Conservation (phyloP, 30 jellyfish, hydroid and myxozoan species). For the Haliclystus octoradiatus region DNA sequence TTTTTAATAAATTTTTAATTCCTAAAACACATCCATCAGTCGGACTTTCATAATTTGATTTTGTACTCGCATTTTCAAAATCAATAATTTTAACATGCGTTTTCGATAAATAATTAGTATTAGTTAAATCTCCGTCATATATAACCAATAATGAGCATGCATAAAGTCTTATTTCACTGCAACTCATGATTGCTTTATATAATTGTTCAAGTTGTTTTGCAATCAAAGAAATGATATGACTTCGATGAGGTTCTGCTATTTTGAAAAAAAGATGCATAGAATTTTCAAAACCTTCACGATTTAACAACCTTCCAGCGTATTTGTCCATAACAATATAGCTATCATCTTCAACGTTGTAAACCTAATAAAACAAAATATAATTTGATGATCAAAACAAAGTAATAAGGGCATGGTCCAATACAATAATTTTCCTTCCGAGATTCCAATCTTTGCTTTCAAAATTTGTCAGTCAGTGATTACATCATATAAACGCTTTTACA, state of each 20-base stretch:
- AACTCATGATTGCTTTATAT: slow-evolving; percentile 12
- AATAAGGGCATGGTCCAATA: no score
- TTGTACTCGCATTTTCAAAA: slow-evolving; percentile 54
- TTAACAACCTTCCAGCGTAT: slow-evolving; percentile 65
- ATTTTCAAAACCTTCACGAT: slow-evolving; percentile 30
- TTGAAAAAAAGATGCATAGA: slow-evolving; percentile 26
- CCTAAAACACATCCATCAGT: slow-evolving; percentile 77
- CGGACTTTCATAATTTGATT: slow-evolving; percentile 48
- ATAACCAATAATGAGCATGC: slow-evolving; percentile 66
- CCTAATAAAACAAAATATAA: slow-evolving; percentile 20
- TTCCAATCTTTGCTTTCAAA: no score
- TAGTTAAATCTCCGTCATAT: slow-evolving; percentile 56
- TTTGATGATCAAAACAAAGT: no score
- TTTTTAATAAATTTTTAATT: slow-evolving; percentile 15
- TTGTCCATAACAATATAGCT: slow-evolving; percentile 56
- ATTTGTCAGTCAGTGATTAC: no score
- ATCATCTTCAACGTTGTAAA: slow-evolving; percentile 37
- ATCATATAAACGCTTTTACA: no score
- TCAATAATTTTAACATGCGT: slow-evolving; percentile 75
- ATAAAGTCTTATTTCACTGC: slow-evolving; percentile 45
- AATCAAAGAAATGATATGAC: slow-evolving; percentile 26
- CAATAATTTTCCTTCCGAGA: no score
- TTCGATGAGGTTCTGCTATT: slow-evolving; percentile 20
- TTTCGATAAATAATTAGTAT: background rate
- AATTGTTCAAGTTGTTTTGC: slow-evolving; percentile 20